phyloP scores from a whole-genome alignment of 2,797 vertebrate species.

The Danionella dracula region DNA sequence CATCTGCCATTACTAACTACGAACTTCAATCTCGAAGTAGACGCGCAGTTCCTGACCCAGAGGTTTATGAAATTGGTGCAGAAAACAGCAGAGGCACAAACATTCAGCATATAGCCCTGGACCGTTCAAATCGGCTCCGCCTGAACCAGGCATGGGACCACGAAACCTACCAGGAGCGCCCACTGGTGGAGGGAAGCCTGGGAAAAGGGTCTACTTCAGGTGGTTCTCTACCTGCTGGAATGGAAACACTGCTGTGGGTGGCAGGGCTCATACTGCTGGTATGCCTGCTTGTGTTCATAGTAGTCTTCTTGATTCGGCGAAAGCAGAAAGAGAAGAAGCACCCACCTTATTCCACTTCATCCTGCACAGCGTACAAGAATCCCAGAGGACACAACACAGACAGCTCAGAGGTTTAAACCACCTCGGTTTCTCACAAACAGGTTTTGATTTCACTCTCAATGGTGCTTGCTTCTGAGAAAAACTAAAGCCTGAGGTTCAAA shows the following conservation, averaged over 20 bases:
- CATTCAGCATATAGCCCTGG: slow-evolving; percentile 71
- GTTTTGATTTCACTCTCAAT: not conserved
- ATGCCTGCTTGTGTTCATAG: slow-evolving; percentile 55
- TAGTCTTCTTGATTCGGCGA: slow-evolving; percentile 63
- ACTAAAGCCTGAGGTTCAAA: not conserved
- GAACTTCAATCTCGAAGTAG: slow-evolving; percentile 38
- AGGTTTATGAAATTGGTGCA: slow-evolving; percentile 56
- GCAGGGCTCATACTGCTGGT: slow-evolving; percentile 65
- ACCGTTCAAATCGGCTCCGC: slow-evolving; percentile 58
- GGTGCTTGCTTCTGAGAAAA: slow-evolving; percentile 15
- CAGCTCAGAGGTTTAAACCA: slow-evolving; percentile 72
- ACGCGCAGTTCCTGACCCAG: slow-evolving; percentile 45
- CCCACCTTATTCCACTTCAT: slow-evolving; percentile 67
- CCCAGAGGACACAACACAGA: slow-evolving; percentile 52
- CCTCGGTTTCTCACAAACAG: not conserved
- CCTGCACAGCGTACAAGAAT: slow-evolving; percentile 67
- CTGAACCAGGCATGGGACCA: slow-evolving; percentile 59
- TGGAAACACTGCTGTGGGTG: slow-evolving; percentile 62
- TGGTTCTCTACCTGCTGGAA: slow-evolving; percentile 40
- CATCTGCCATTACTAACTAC: slow-evolving; percentile 36
- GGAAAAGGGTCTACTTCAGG: slow-evolving; percentile 51
- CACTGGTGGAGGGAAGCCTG: slow-evolving; percentile 60
- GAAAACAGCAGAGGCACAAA: slow-evolving; percentile 74
- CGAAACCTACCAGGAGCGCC: slow-evolving; percentile 50
- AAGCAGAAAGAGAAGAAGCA: slow-evolving; percentile 62